A percentile compares a stretch with the other conserved stretches of the same genome.
Evolutionary conservation across 64 coral and sea anemone genomes (phyloP).

Genomic region (Pocillopora damicornis): DNA sequence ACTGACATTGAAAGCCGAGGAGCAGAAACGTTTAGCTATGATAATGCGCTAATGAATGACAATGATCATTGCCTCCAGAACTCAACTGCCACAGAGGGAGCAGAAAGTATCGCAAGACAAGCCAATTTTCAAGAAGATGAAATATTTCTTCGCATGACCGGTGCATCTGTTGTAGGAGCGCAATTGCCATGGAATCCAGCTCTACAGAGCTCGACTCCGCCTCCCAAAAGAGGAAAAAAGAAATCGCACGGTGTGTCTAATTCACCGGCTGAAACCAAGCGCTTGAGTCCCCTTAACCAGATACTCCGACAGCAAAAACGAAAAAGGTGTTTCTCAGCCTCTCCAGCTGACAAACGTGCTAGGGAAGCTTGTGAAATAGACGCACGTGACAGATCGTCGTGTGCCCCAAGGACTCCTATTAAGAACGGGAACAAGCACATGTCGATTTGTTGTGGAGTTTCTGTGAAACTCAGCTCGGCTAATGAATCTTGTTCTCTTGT

Average conservation of each 20-base stretch:
- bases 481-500: background rate
- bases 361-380: background rate
- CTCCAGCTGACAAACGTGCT: constrained; percentile 5
- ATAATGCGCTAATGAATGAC: background rate
- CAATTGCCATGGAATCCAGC: background rate
- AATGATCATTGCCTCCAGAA: background rate
- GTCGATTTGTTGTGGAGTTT: background rate
- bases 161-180: background rate
- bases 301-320: constrained; percentile 85
- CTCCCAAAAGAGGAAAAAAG: constrained; percentile 37
- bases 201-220: constrained; percentile 36
- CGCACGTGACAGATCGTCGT: background rate
- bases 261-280: constrained; percentile 56
- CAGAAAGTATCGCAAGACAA: background rate
- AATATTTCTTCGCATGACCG: background rate
- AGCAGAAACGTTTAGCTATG: background rate
- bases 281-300: constrained; percentile 80
- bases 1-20: background rate
- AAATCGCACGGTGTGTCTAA: background rate
- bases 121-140: too few species aligned
- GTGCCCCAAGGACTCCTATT: background rate
- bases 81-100: background rate
- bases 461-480: background rate
- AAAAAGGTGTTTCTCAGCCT: constrained; percentile 29
- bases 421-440: background rate